These are phyloP conservation scores for Drosophila niveifrons DNA, from an alignment of 2,888 invertebrate genomes.

Conservation along the genomic window DNA sequence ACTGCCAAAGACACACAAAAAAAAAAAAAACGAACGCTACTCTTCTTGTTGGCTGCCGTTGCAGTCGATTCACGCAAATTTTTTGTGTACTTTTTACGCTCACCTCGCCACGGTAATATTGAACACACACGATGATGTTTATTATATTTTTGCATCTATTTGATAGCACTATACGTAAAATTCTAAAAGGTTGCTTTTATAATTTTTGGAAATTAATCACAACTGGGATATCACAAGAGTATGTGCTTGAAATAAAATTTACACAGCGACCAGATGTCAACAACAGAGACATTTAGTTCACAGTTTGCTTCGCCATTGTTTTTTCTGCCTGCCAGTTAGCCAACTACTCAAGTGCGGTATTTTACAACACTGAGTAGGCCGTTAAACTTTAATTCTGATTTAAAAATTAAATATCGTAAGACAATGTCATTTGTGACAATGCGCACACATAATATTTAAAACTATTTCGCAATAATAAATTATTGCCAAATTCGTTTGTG, in stretches of 20 bases:
- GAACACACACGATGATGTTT: constrained; percentile 42
- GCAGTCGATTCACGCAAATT: constrained; percentile 40
- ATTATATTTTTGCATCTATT: constrained; percentile 42
- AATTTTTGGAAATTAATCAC: constrained; percentile 66
- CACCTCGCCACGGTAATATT: constrained; percentile 60
- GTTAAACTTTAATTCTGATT: constrained; percentile 41
- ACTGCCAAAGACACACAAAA: constrained; percentile 7
- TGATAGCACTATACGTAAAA: constrained; percentile 72
- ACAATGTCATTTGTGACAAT: no score
- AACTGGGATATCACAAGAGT: constrained; percentile 75
- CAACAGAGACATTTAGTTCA: constrained; percentile 71
- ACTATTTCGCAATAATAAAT: not conserved
- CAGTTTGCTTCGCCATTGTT: constrained; percentile 77
- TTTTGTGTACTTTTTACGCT: constrained; percentile 50
- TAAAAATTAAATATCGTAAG: constrained; percentile 9
- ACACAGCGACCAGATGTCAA: constrained; percentile 80
- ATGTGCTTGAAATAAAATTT: constrained; percentile 58
- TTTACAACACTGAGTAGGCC: constrained; percentile 61
- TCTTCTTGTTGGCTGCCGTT: constrained; percentile 12
- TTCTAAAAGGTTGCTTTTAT: constrained; percentile 36
- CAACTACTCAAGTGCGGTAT: constrained; percentile 49
- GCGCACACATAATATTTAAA: not conserved
- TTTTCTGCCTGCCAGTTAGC: constrained; percentile 44
- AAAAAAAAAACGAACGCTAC: not conserved
- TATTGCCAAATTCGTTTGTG: not conserved